Evolutionary conservation across 2,113 vertebrate genomes (phyloP), one percentile per base, ranked within the genome.

Genomic region (Silurus asotus): DNA sequence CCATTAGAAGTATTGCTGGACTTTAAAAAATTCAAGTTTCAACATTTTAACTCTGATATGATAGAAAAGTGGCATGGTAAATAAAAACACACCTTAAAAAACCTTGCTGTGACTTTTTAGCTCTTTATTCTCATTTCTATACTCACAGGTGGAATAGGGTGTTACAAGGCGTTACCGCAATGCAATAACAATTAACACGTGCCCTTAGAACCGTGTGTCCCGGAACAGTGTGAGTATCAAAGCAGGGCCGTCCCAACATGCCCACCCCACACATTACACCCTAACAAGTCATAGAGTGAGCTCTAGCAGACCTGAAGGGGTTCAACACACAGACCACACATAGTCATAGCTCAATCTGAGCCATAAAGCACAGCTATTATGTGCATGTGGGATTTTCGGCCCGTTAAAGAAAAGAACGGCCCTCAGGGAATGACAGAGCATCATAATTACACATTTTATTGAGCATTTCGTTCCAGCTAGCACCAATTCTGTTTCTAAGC

Each of bases 401-500:
- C 91, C 20, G 86, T 86, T 89, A 84, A 89, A 62, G 89, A 92
- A 89, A 84, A 61, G 53, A 84, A 61, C 82, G 70, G 91, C 89
- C 94, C 93, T 90, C 84, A 75, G 83, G 91, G 93, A 94, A 94
- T 94, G 92, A 94, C 93, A 93, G 92, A 93, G 93, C 90, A 92
- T 93, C 92, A 93, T 95, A 94, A 94, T 94, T 94, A 93, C 88
- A 82, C 88, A 91, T 95, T 95, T 95, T 95, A 96, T 94, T 95
- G 93, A 92, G 91, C 93, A 90, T 94, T 93, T 93, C 93, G 93
- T 94, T 95, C 88, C 92, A 94, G 92, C 92, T 91, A 94, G 93
- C 93, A 94, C 93, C 93, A 92, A 95, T 94, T 93, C 92, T 84
- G 92, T 92, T 92, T 92, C 91, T 92, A 94, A 95, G 92, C 92